A percentile compares a stretch with the other conserved stretches of the same genome.
phyloP scores from a whole-genome alignment of 1,140 invertebrate genomes.

The Stegodyphus dumicola region DNA sequence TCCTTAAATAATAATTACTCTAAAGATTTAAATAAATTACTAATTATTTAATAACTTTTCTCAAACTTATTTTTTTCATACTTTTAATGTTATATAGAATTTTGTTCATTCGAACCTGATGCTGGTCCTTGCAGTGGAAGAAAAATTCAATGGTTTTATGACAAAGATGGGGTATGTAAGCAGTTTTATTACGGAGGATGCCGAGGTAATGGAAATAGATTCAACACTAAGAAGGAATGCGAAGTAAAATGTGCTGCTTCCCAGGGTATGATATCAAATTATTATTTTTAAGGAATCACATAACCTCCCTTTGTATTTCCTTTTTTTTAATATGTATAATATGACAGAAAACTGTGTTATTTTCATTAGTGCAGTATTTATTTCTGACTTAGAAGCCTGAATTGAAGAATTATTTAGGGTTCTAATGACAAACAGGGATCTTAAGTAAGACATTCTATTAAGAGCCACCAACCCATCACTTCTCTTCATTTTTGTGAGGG shows the following conservation, averaged over 20 bases:
- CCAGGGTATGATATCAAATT: conserved; percentile 38
- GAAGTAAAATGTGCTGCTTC: conserved; percentile 77
- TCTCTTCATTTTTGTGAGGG: too few species aligned
- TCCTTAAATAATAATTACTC: too few species aligned
- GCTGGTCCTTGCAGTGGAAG: conserved; percentile 77
- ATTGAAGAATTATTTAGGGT: too few species aligned
- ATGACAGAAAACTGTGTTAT: too few species aligned
- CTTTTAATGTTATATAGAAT: conserved; percentile 71
- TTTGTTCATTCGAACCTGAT: conserved; percentile 78
- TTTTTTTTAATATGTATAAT: background rate
- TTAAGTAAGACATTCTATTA: too few species aligned
- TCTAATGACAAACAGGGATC: too few species aligned
- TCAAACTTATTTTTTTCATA: too few species aligned
- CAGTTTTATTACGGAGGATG: conserved; percentile 86
- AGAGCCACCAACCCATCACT: too few species aligned
- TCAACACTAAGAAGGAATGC: conserved; percentile 81
- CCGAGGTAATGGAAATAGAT: conserved; percentile 87
- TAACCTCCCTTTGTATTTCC: background rate
- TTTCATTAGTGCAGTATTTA: too few species aligned
- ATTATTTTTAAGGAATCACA: background rate
- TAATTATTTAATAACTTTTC: too few species aligned
- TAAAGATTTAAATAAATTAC: too few species aligned
- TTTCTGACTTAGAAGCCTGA: too few species aligned
- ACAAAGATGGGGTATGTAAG: conserved; percentile 82
- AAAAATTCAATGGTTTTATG: conserved; percentile 81